A percentile compares a stretch with the other conserved stretches of the same genome.
phyloP scores from a whole-genome alignment of 2,797 vertebrate genomes.

The Xiphorhynchus erythropygius region DNA sequence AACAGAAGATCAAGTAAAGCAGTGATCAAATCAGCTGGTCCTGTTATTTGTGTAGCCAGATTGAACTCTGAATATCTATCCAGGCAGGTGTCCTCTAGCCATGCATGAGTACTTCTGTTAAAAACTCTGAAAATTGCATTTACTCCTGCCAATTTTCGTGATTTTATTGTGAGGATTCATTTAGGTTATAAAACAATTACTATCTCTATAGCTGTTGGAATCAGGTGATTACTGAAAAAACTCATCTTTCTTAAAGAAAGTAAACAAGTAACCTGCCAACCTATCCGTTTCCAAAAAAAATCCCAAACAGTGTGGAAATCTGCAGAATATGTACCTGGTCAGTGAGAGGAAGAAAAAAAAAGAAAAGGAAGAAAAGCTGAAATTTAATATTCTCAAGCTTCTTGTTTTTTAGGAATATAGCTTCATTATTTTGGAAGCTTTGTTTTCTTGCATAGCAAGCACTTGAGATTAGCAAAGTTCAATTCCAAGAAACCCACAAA shows the following conservation, averaged over 20 bases:
- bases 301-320: neutral
- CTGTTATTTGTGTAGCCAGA: neutral
- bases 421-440: neutral
- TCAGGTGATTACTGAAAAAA: neutral
- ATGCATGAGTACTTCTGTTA: neutral
- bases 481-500: constrained; percentile 13
- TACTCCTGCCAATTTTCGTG: neutral
- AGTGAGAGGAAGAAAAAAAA: neutral
- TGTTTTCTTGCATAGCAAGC: neutral
- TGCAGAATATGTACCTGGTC: neutral
- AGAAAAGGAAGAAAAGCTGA: neutral
- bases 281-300: neutral
- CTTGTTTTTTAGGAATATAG: neutral
- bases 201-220: neutral
- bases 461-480: neutral
- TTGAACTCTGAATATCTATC: neutral
- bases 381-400: neutral
- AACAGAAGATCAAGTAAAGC: constrained; percentile 36
- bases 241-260: neutral
- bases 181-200: neutral
- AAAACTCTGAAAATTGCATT: neutral
- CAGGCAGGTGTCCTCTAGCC: neutral
- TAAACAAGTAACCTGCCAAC: neutral
- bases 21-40: neutral
- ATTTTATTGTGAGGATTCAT: neutral